Percentiles rank a stretch among this genome's conserved stretches.
These are phyloP conservation scores for Archocentrus centrarchus DNA, from an alignment of 2,113 vertebrate genomes.

Conservation along the genomic window DNA sequence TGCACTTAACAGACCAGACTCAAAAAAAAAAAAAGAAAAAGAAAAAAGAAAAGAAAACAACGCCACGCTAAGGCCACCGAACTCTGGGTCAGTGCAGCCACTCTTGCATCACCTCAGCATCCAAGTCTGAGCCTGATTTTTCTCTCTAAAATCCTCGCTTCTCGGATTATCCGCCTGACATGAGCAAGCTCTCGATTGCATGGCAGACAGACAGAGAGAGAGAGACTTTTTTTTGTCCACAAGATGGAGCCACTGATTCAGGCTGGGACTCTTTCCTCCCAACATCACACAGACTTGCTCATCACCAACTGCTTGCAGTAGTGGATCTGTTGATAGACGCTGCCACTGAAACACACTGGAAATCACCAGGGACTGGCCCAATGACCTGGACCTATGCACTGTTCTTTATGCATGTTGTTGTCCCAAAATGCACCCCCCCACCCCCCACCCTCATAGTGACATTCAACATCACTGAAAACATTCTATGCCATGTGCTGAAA, in stretches of 20 bases:
- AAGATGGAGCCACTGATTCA: slow-evolving; percentile 55
- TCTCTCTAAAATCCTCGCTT: neutral
- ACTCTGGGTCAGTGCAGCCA: slow-evolving; percentile 53
- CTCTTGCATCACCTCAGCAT: slow-evolving; percentile 37
- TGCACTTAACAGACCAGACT: slow-evolving; percentile 76
- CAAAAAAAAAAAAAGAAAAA: slow-evolving; percentile 11
- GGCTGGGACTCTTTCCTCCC: slow-evolving; percentile 33
- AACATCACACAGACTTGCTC: slow-evolving; percentile 22
- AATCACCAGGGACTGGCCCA: slow-evolving; percentile 62
- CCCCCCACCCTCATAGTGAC: slow-evolving; percentile 21
- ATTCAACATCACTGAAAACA: slow-evolving; percentile 69
- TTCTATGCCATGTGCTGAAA: slow-evolving; percentile 67
- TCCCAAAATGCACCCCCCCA: slow-evolving; percentile 40
- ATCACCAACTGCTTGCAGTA: slow-evolving; percentile 62
- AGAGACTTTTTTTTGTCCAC: slow-evolving; percentile 49
- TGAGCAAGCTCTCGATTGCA: slow-evolving; percentile 35
- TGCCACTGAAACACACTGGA: slow-evolving; percentile 79
- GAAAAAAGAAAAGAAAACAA: neutral
- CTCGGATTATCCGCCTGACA: slow-evolving; percentile 26
- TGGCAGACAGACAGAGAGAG: slow-evolving; percentile 14
- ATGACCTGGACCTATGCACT: slow-evolving; percentile 78
- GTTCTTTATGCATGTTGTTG: slow-evolving; percentile 79
- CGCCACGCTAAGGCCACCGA: slow-evolving; percentile 53
- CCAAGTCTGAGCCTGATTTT: slow-evolving; percentile 50
- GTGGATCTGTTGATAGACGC: slow-evolving; percentile 65